Conservation (phyloP, 2,113 vertebrate species). For the mouse (Mus musculus) region GRCm39 chr3:108838001-108838500, state of each 20-base stretch:
- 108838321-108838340: not conserved
- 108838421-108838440: not conserved
- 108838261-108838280: not conserved
- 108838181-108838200: not conserved
- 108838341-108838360: not conserved
- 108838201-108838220: not conserved
- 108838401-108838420: not conserved
- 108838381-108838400: not conserved
- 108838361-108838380: not conserved
- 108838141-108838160: not conserved
- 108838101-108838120: not conserved
- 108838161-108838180: not conserved
- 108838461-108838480: not conserved
- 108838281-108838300: not conserved
- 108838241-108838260: not conserved
- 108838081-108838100: not conserved
- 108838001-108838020: not conserved
- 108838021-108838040: not conserved
- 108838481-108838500: not conserved
- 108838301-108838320: not conserved
- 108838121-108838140: not conserved
- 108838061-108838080: not conserved
- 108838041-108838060: not conserved
- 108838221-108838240: not conserved
- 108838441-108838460: not conserved